Base-by-base conservation (phyloP, 1,140 invertebrate species). In the Ceratoteleas bidentatus region DNA sequence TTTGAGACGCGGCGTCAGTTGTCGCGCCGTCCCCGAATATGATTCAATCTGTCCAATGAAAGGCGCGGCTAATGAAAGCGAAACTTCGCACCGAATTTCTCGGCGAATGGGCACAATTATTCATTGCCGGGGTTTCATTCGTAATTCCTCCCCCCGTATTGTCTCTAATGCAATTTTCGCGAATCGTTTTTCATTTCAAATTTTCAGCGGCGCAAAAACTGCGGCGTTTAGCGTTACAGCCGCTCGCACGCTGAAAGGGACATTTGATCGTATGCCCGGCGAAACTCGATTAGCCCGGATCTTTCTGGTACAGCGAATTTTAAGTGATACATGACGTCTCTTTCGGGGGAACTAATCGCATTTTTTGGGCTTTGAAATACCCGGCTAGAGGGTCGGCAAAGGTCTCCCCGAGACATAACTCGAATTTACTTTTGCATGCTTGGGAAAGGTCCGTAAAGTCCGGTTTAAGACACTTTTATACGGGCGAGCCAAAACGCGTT, bases 31-130 rank as follows among this genome's bases (percentile, higher is more conserved):
- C 49, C 10, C 24, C 9, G 36, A 33, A 68, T 69, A 52, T 70
- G 52, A 75, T 75, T 75, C 70, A 75, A 74, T 74, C 68, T 74
- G 24, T 16, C 36, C 57, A 33, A 65, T 70, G 70, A 74, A 81
- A 81, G 52, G 62, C 56, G 6, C 53, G 53, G 57, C 57, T 52
- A 60, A 66, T 65, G 40, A 72, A 65, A 72, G 68, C 49, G 47
- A 81, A 70, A 70, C 69, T 64, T 50, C 14, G 36, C 16, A 2
- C 65, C 16, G 40, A 24, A 61, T 61, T 65, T 58, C 33, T 15
- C 40, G n/a, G 11, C 33, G 43, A 73, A 68, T 73, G 43, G 62
- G 11, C 34, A 47, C 53, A 65, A 66, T 73, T 70, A 62, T 76
- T 61, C 47, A 38, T 24, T 54, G 24, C 24, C 24, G 54, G 66